Percentiles rank a stretch among this genome's conserved stretches.
phyloP scores from a whole-genome alignment of 2,888 invertebrate genomes.

The Germaria angustata region DNA sequence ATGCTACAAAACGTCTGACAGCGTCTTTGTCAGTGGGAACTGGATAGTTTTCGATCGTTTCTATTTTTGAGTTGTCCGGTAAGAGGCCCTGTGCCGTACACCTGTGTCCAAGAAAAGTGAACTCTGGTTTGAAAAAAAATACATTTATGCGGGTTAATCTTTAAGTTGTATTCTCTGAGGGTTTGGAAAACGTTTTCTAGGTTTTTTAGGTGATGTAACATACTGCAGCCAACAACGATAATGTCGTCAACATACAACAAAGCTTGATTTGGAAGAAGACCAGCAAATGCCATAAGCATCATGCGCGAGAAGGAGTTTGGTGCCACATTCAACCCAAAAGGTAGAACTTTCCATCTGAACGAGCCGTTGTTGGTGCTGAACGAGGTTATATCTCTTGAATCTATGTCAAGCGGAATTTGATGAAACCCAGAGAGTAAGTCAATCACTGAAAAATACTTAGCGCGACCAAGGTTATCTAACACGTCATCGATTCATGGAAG shows the following conservation, averaged over 20 bases:
- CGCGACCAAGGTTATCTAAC: background rate
- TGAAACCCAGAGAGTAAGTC: background rate
- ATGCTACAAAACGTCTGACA: conserved; percentile 2
- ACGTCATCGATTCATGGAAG: background rate
- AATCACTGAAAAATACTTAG: too few relatives aligned
- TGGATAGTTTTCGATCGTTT: background rate
- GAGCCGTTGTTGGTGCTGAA: background rate
- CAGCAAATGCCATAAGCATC: too few relatives aligned
- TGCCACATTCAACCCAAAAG: background rate
- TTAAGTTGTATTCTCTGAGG: conserved; percentile 28
- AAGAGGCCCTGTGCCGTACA: conserved; percentile 27
- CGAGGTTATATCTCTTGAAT: background rate
- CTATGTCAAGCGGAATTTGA: background rate
- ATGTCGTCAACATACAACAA: too few relatives aligned
- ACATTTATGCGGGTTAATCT: conserved; percentile 23
- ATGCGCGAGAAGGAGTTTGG: too few relatives aligned
- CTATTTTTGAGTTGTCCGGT: background rate
- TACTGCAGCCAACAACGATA: too few relatives aligned
- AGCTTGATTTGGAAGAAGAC: too few relatives aligned
- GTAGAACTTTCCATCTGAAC: background rate
- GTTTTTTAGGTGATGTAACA: conserved; percentile 43
- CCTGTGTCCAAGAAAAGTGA: conserved; percentile 50
- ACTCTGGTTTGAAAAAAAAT: conserved; percentile 45
- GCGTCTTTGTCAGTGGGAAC: background rate
- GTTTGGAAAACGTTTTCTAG: conserved; percentile 44